Evolutionary conservation across 2,888 invertebrate species (phyloP).

Genomic region (Gibbula magus): DNA sequence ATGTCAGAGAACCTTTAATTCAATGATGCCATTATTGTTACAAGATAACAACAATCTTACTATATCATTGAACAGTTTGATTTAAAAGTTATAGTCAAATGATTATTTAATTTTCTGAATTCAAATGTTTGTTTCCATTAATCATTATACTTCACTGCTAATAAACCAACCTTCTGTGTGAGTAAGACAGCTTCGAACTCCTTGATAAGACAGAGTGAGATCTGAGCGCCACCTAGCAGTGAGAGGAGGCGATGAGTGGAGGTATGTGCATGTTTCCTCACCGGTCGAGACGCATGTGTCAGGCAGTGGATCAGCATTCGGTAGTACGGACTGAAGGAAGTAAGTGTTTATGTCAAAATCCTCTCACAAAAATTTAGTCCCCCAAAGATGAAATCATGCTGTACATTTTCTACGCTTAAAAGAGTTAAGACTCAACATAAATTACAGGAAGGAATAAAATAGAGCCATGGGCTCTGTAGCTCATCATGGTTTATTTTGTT

Average conservation of each 20-base stretch:
- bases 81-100: background rate
- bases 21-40: too few relatives aligned
- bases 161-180: constrained; percentile 73
- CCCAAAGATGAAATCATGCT: too few relatives aligned
- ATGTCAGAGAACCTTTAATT: too few relatives aligned
- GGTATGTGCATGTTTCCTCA: constrained; percentile 81
- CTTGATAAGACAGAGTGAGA: constrained; percentile 81
- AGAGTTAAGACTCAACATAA: too few relatives aligned
- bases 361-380: background rate
- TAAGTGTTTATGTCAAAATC: constrained; percentile 9
- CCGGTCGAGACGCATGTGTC: constrained; percentile 80
- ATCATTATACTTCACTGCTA: too few relatives aligned
- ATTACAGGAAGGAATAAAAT: too few relatives aligned
- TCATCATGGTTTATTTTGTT: too few relatives aligned
- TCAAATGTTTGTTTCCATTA: background rate
- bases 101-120: background rate
- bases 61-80: background rate
- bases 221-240: constrained; percentile 78
- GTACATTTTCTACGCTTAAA: too few relatives aligned
- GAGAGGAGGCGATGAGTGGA: constrained; percentile 81
- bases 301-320: constrained; percentile 84
- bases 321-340: constrained; percentile 79
- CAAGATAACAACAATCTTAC: too few relatives aligned
- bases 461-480: too few relatives aligned
- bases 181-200: constrained; percentile 83